Base-by-base conservation (phyloP, 2,113 vertebrate genomes). In the Rhabdornis inornatus region DNA sequence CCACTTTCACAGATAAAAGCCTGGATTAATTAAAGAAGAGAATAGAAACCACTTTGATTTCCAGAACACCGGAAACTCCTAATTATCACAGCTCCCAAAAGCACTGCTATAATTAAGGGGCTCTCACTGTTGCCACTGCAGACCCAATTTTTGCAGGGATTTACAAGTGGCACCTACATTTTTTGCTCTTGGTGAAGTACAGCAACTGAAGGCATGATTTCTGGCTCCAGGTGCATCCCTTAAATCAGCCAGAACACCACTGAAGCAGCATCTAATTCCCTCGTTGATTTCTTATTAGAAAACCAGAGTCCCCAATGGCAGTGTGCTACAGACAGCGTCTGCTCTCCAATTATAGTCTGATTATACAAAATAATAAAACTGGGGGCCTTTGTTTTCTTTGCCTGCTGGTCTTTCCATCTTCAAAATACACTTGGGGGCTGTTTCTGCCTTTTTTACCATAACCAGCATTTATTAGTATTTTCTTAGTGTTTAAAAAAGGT, bases 1-100 rank as follows among this genome's bases (percentile, higher is more conserved):
- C 49, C 42, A n/a, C 30, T 90, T 94, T 65, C 79, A 89, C 14
- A 90, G 95, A 97, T 97, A 90, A 96, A 96, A 95, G 83, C 87
- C 66, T 88, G 87, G 95, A 95, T 97, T 97, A 96, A 96, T 96
- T 97, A 95, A 95, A 94, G 63, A 93, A 96, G 85, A 95, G 86
- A 93, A 90, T 82, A 95, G 95, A 93, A 97, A 89, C 56, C 50
- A 47, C 83, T 97, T 93, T 97, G 93, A 95, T 95, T 97, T 97
- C 57, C 83, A 95, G 91, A 88, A 55, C 83, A 94, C 85, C 61
- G 87, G 90, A 95, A 95, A 85, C 49, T 95, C 91, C 93, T 95
- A 71, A 95, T 97, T 96, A 94, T 94, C 92, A 76, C 50, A 45
- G 93, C 61, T 95, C 86, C 86, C 88, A 78, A 79, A 92, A 95